Evolutionary conservation across 2,113 vertebrate species (phyloP).

Genomic region (Panthera uncia): DNA sequence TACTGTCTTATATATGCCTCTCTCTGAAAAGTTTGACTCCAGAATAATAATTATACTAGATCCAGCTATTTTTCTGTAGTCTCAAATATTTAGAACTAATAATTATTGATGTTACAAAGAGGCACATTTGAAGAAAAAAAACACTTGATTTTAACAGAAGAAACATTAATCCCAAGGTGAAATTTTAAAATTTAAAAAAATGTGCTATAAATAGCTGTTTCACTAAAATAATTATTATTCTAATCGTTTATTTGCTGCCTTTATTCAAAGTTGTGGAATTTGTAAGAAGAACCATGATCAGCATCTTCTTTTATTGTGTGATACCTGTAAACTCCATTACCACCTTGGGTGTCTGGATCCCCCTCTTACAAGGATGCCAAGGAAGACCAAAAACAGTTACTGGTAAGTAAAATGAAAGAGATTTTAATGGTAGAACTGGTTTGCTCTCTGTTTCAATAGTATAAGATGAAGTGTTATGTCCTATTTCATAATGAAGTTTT

Average conservation of each 20-base stretch:
- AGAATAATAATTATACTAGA: neutral
- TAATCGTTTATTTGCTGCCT: constrained; percentile 71
- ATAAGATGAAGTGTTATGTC: neutral
- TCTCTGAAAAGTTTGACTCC: neutral
- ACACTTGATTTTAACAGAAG: neutral
- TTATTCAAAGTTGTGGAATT: constrained; percentile 93
- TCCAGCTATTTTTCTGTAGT: neutral
- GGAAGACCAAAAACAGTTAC: constrained; percentile 99
- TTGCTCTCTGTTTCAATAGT: neutral
- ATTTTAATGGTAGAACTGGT: neutral
- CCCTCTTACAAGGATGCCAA: constrained; percentile 97
- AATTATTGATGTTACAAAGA: neutral
- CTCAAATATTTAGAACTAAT: neutral
- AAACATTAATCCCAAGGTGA: neutral
- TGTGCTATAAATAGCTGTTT: neutral
- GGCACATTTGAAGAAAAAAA: neutral
- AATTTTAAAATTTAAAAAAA: neutral
- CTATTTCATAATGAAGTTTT: constrained; percentile 9
- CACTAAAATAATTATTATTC: constrained; percentile 59
- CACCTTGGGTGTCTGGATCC: constrained; percentile 98
- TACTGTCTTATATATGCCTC: neutral
- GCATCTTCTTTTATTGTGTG: constrained; percentile 95
- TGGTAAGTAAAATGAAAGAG: constrained; percentile 88
- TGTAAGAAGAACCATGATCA: constrained; percentile 99
- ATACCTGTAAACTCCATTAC: constrained; percentile 99